Percentiles rank a stretch among this genome's conserved stretches.
Conservation (phyloP, 1,140 invertebrate species). For the Battus philenor region DNA sequence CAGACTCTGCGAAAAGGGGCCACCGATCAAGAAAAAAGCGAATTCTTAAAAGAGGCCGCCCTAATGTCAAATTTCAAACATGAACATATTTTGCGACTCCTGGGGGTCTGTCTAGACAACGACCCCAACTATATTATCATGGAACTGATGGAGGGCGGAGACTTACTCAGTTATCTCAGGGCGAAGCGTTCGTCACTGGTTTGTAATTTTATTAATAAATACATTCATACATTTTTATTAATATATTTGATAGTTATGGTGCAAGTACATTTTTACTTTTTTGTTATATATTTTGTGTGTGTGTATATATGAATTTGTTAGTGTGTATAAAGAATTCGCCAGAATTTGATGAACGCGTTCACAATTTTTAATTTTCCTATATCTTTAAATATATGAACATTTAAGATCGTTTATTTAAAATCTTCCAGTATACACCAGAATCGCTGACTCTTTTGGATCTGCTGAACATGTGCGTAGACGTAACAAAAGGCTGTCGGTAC, state of each 20-base stretch:
- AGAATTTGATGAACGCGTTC: too few relatives aligned
- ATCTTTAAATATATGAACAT: too few relatives aligned
- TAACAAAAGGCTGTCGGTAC: conserved; percentile 94
- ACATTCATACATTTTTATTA: too few relatives aligned
- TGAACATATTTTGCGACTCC: conserved; percentile 93
- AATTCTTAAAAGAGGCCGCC: conserved; percentile 97
- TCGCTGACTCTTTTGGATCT: conserved; percentile 88
- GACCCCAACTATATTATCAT: conserved; percentile 95
- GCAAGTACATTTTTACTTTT: too few relatives aligned
- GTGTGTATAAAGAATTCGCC: not conserved
- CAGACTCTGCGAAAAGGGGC: conserved; percentile 95
- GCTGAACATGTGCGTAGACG: conserved; percentile 94
- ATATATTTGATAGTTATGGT: too few relatives aligned
- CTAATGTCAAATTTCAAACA: conserved; percentile 98
- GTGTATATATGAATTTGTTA: not conserved
- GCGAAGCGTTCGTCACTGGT: conserved; percentile 83
- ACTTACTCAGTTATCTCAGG: conserved; percentile 92
- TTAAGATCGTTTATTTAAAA: not conserved
- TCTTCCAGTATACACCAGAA: conserved; percentile 67
- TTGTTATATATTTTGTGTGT: too few relatives aligned
- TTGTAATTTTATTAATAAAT: conserved; percentile 50
- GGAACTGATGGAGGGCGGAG: conserved; percentile 98
- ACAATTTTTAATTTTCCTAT: too few relatives aligned
- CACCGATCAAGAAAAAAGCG: conserved; percentile 91
- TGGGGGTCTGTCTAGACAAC: conserved; percentile 96